These are phyloP conservation scores for Oryzias melastigma DNA, from an alignment of 2,113 vertebrate species.

Conservation along the genomic window DNA sequence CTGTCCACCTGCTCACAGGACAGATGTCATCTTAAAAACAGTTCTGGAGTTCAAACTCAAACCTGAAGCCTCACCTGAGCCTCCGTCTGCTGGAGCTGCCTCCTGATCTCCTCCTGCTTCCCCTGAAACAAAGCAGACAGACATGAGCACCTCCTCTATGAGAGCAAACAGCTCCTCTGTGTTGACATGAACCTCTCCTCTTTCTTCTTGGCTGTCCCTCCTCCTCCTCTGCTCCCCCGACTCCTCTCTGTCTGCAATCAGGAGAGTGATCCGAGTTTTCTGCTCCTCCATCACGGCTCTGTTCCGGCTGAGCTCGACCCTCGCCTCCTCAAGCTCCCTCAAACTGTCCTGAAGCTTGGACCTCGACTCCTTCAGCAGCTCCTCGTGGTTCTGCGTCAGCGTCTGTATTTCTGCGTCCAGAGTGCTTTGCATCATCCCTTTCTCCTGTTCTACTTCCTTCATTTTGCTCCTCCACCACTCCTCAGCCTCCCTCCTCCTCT, in stretches of 20 bases:
- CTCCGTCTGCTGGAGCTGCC: constrained; percentile 43
- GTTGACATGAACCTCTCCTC: neutral
- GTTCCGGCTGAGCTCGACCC: constrained; percentile 12
- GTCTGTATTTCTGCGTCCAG: constrained; percentile 2
- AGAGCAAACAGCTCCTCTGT: too few species aligned
- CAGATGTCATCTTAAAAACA: neutral
- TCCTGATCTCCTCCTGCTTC: constrained; percentile 28
- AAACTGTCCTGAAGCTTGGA: constrained; percentile 4
- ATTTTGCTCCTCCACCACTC: constrained; percentile 27
- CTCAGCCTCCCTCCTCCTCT: constrained; percentile 15
- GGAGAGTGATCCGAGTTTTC: constrained; percentile 9
- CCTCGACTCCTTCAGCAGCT: constrained; percentile 7
- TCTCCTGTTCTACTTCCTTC: constrained; percentile 16
- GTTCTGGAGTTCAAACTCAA: neutral
- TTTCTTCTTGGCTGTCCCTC: neutral
- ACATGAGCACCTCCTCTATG: constrained; percentile 1
- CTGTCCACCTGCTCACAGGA: constrained; percentile 32
- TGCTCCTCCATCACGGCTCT: constrained; percentile 46
- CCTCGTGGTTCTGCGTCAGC: constrained; percentile 12
- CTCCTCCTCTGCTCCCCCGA: constrained; percentile 1
- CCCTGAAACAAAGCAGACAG: constrained; percentile 29
- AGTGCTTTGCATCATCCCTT: constrained; percentile 12
- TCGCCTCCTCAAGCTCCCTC: constrained; percentile 15
- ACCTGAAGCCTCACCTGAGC: constrained; percentile 29
- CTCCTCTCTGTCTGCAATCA: constrained; percentile 2